Conservation (phyloP, 1,140 invertebrate species). For the Ostrea denselamellosa region DNA sequence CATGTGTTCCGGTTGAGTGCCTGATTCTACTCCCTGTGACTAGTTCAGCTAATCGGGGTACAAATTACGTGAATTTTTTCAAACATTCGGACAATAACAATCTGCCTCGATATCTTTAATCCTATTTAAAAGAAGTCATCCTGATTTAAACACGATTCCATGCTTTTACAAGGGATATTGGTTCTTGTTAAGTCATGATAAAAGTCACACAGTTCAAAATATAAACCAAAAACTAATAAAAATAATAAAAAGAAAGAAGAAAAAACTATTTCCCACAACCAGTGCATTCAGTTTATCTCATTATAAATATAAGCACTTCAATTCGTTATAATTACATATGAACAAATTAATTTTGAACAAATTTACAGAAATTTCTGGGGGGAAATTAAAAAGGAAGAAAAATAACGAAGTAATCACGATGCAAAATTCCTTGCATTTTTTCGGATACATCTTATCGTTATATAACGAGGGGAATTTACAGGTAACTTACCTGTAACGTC, state of each 20-base stretch:
- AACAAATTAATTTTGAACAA: no score
- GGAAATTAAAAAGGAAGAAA: no score
- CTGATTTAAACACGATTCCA: slow-evolving; percentile 22
- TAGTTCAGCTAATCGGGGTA: not conserved
- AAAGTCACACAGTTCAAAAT: slow-evolving; percentile 1
- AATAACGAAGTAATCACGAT: no score
- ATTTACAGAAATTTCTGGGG: no score
- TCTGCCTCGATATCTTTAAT: not conserved
- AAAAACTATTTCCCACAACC: no score
- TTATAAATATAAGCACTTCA: no score
- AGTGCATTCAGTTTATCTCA: no score
- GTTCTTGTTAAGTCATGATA: slow-evolving; percentile 16
- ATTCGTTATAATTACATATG: no score
- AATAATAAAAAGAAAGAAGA: no score
- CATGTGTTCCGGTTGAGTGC: not conserved
- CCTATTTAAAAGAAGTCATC: slow-evolving; percentile 23
- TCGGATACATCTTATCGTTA: not conserved
- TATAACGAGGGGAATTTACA: not conserved
- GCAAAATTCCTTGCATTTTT: no score
- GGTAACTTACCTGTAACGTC: not conserved
- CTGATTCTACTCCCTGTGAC: not conserved
- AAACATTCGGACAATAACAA: slow-evolving; percentile 8
- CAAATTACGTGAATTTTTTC: not conserved
- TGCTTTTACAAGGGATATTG: not conserved
- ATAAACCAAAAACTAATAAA: no score